A percentile compares a stretch with the other conserved stretches of the same genome.
phyloP scores from a whole-genome alignment of 1,140 invertebrate species.

The Lepidurus packardi region DNA sequence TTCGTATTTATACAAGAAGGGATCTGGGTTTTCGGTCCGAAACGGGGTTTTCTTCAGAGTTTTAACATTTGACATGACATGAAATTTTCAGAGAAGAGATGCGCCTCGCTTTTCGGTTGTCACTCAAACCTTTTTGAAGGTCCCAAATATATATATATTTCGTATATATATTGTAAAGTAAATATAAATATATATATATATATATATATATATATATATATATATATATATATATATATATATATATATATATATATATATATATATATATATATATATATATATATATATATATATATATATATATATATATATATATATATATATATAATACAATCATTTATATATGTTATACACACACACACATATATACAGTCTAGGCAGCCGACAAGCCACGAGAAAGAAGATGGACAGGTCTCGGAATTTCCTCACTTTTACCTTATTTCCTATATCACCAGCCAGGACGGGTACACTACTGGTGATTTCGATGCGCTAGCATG shows the following conservation, averaged over 20 bases:
- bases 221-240: too few species aligned
- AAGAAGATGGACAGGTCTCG: constrained; percentile 4
- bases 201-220: too few species aligned
- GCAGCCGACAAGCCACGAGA: background rate
- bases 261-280: too few species aligned
- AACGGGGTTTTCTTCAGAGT: background rate
- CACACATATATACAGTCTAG: background rate
- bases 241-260: too few species aligned
- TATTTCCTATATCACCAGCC: background rate
- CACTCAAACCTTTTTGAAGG: background rate
- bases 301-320: too few species aligned
- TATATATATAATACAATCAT: too few species aligned
- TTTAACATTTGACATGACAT: constrained; percentile 3
- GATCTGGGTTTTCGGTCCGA: background rate
- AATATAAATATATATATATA: too few species aligned
- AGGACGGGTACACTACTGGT: background rate
- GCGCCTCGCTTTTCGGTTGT: constrained; percentile 6
- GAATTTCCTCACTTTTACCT: background rate
- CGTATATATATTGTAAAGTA: too few species aligned
- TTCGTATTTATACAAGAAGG: background rate
- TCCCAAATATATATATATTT: too few species aligned
- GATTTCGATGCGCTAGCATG: background rate
- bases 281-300: too few species aligned
- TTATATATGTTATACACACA: too few species aligned
- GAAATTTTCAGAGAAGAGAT: background rate